Conservation (phyloP, 2,113 vertebrate genomes). For the Cinclus cinclus region DNA sequence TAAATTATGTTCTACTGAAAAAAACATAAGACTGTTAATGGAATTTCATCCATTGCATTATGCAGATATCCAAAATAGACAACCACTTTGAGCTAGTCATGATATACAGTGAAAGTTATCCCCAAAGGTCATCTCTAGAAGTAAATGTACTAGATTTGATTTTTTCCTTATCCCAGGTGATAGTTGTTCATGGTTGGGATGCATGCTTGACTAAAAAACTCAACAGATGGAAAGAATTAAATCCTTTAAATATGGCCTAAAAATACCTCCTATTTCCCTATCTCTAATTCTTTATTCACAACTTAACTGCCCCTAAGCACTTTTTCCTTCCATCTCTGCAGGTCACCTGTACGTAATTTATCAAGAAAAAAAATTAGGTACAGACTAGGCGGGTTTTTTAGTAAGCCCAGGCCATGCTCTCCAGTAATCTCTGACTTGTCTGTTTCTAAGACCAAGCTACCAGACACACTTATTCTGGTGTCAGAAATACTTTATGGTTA, state of each 20-base stretch:
- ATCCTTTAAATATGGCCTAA: background rate
- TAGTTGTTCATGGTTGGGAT: background rate
- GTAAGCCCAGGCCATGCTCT: background rate
- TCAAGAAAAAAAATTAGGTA: background rate
- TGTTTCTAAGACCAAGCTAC: background rate
- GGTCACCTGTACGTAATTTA: background rate
- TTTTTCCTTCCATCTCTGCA: background rate
- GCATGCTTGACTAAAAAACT: background rate
- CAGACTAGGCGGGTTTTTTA: background rate
- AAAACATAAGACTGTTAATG: background rate
- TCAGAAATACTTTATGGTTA: background rate
- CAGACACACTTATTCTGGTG: background rate
- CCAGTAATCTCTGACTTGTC: background rate
- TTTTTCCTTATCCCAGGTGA: background rate
- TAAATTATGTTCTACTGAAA: background rate
- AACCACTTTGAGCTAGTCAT: background rate
- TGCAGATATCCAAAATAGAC: background rate
- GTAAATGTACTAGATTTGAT: background rate
- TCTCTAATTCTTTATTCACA: background rate
- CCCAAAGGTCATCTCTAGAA: background rate
- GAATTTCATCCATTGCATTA: background rate
- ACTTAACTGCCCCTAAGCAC: background rate
- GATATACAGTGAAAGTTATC: background rate
- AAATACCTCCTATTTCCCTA: background rate
- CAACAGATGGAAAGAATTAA: background rate